Conservation (phyloP, 2,888 invertebrate species). For the Gisinianus flammeolus region DNA sequence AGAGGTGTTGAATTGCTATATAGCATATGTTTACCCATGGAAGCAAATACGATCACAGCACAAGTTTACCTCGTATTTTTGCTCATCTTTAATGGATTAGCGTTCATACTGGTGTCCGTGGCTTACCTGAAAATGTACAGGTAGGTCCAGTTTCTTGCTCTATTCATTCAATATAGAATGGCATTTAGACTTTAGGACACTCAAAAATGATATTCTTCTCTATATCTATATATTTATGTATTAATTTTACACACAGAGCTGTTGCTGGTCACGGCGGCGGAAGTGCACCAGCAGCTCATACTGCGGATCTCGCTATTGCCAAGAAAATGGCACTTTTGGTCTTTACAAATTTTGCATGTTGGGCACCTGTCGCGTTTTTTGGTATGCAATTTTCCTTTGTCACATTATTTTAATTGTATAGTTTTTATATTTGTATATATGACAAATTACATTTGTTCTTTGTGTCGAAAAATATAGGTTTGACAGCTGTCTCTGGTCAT, state of each 20-base stretch:
- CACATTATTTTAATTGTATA: not conserved
- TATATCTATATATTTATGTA: too few species aligned
- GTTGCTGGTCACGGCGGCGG: slow-evolving; percentile 62
- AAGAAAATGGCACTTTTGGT: slow-evolving; percentile 90
- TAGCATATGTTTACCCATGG: slow-evolving; percentile 88
- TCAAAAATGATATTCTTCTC: too few species aligned
- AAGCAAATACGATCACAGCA: slow-evolving; percentile 73
- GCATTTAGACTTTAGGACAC: too few species aligned
- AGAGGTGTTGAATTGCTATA: not conserved
- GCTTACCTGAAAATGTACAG: slow-evolving; percentile 87
- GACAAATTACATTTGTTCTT: too few species aligned
- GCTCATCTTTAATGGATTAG: slow-evolving; percentile 77
- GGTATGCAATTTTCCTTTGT: not conserved
- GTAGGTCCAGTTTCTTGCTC: too few species aligned
- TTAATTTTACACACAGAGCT: too few species aligned
- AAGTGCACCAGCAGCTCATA: slow-evolving; percentile 61
- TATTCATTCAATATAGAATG: too few species aligned
- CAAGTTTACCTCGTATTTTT: slow-evolving; percentile 76
- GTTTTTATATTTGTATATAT: not conserved
- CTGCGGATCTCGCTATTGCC: slow-evolving; percentile 76
- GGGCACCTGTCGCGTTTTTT: slow-evolving; percentile 77
- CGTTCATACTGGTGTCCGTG: slow-evolving; percentile 81
- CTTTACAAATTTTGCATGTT: slow-evolving; percentile 82
- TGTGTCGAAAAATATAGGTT: too few species aligned
- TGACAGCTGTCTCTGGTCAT: slow-evolving; percentile 82